Evolutionary conservation across 2,888 invertebrate species (phyloP), one percentile per base, ranked within the genome.

Genomic region (Linnaemya tessellans): DNA sequence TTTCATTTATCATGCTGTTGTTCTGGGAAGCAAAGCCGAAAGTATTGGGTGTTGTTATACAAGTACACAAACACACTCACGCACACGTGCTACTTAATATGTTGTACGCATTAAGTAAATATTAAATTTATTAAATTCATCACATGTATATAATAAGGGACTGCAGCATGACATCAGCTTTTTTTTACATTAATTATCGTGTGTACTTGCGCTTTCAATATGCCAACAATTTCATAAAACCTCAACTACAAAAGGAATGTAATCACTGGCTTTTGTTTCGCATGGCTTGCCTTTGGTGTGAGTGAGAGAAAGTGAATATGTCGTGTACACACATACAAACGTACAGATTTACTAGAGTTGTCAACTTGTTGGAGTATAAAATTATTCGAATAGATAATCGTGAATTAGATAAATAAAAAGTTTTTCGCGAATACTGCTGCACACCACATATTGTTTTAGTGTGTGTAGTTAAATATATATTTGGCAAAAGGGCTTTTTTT

Each of bases 81-180:
- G n/a, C n/a, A n/a, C n/a, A n/a, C n/a, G n/a, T n/a, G n/a, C n/a
- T n/a, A n/a, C 5, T 30, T 5, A 30, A 30, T 30, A 30, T 30
- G 30, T 5, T 30, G 30, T 5, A 30, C 30, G 30, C 30, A 30
- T 30, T 30, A 30, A 30, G 30, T 30, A 30, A 30, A 30, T 30
- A 30, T 30, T 30, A 30, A 30, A 4, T 20, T 20, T 18, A 51
- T 3, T 15, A 3, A 20, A 20, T 13, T 56, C 41, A 43, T 58
- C 7, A 13, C 2, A 30, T 25, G 25, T 3, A 30, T 30, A 30
- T 43, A 43, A 46, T 30, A 22, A 46, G 43, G 30, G 18, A 41
- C 46, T 58, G 43, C 46, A 46, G 13, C 46, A 15, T 73, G 60
- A 60, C 73, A 46, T 60, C 60, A 73, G 35, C 20, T 18, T 20